A percentile compares a stretch with the other conserved stretches of the same genome.
Evolutionary conservation across 2,113 vertebrate species (phyloP).

Genomic region (Poecilia latipinna): DNA sequence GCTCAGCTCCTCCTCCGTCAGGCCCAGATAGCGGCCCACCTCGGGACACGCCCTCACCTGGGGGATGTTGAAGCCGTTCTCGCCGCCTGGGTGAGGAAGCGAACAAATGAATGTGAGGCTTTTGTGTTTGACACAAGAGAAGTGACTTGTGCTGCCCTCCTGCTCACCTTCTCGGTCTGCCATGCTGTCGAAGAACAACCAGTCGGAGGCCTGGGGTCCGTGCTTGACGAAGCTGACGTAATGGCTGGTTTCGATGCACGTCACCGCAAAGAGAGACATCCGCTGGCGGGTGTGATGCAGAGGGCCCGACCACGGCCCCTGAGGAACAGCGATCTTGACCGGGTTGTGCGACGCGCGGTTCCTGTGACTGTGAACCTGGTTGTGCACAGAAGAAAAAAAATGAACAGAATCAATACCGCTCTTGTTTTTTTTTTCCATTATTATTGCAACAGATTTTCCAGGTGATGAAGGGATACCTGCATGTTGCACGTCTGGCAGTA

Average conservation of each 20-base stretch:
- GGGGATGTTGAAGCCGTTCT: slow-evolving; percentile 87
- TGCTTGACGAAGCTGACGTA: slow-evolving; percentile 85
- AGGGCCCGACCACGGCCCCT: slow-evolving; percentile 50
- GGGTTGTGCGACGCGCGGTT: slow-evolving; percentile 76
- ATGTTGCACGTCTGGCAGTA: slow-evolving; percentile 83
- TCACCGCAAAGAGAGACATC: slow-evolving; percentile 83
- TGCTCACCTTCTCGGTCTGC: slow-evolving; percentile 83
- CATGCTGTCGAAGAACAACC: slow-evolving; percentile 90
- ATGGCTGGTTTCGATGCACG: slow-evolving; percentile 87
- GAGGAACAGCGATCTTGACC: slow-evolving; percentile 55
- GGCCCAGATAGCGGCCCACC: slow-evolving; percentile 81
- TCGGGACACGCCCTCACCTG: slow-evolving; percentile 82
- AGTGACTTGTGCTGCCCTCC: background rate
- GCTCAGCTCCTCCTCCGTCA: slow-evolving; percentile 75
- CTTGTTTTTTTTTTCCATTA: no score
- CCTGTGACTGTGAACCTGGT: slow-evolving; percentile 84
- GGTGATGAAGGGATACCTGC: slow-evolving; percentile 69
- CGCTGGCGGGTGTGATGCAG: slow-evolving; percentile 71
- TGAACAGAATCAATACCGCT: background rate
- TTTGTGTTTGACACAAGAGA: no score
- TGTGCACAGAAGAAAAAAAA: background rate
- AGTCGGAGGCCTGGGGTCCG: slow-evolving; percentile 72
- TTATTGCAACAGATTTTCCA: background rate
- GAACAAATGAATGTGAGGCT: background rate
- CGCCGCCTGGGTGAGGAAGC: slow-evolving; percentile 72